These are phyloP conservation scores for Brachionus sp. DNA, from an alignment of 1,140 invertebrate genomes.

Conservation along the genomic window DNA sequence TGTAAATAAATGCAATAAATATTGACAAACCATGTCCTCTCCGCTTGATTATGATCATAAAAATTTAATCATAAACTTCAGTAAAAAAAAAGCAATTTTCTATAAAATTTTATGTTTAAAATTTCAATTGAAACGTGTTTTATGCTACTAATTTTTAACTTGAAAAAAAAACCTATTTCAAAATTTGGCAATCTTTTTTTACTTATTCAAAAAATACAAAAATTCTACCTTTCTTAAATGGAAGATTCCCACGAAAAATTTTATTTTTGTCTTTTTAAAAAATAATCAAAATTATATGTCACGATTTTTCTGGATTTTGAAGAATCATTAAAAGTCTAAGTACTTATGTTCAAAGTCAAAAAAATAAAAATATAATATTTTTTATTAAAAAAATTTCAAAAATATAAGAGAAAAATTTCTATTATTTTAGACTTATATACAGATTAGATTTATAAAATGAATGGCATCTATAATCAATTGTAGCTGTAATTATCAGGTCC, in stretches of 20 bases:
- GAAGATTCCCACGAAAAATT: not conserved
- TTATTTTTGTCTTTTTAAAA: not conserved
- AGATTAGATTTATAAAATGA: not conserved
- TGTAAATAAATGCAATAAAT: too few species aligned
- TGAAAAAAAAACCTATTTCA: too few species aligned
- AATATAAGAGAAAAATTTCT: not conserved
- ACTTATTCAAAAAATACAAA: too few species aligned
- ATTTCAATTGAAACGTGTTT: too few species aligned
- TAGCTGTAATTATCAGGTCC: conserved; percentile 24
- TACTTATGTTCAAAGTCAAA: not conserved
- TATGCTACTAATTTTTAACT: too few species aligned
- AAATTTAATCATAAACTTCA: too few species aligned
- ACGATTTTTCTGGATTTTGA: not conserved
- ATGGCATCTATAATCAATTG: conserved; percentile 13
- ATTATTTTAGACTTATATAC: not conserved
- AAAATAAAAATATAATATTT: not conserved
- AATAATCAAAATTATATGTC: not conserved
- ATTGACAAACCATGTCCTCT: too few species aligned
- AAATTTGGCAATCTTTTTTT: too few species aligned
- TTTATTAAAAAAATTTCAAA: not conserved
- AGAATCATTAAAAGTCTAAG: not conserved
- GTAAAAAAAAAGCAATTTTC: too few species aligned
- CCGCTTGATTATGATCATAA: too few species aligned
- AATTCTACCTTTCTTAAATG: too few species aligned
- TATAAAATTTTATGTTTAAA: too few species aligned